Base-by-base conservation (phyloP, 2,797 vertebrate genomes). In the Rallus crepitans region DNA sequence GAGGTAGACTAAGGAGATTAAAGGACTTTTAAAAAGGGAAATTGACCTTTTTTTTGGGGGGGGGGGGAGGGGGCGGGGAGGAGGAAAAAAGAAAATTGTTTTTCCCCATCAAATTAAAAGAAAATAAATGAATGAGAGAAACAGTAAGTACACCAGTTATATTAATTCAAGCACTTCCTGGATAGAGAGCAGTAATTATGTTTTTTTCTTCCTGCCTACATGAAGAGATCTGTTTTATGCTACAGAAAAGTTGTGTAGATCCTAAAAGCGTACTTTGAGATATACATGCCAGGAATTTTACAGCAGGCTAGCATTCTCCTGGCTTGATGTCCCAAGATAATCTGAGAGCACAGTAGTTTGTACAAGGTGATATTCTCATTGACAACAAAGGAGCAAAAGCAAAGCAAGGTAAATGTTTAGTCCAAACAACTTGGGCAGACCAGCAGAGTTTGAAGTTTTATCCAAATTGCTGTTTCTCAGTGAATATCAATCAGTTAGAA, bases 1-100 rank as follows among this genome's bases (percentile, higher is more conserved):
- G 79, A 82, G 47, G 28, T 57, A 91, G 50, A 68, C 76, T 91
- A 71, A 90, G 20, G 25, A 83, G 53, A 93, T 92, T 76, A 97
- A 60, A 30, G 17, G 30, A 59, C 31, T 39, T 79, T 88, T 52
- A 17, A 48, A 80, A 56, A 77, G 13, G 8, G 35, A 94, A 90
- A 37, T 5, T 40, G 56, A 39, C 45, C 75, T 78, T 87, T 82
- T 76, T 78, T 24, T 82, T 78, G 40, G 15, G 12, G 40, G 40
- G 40, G 14, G 4, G 13, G 45, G 72, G 17, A 15, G 15, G 12
- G 40, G 40, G 40, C 6, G 4, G 13, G 45, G 72, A 15, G 37
- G 37, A 11, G 37, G 10, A 11, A 11, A 37, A 84, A 86, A 78
- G 21, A 65, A 89, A 91, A 83, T 7, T 23, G 1, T 35, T 25